Evolutionary conservation across 2,888 invertebrate species (phyloP).

Genomic region (Acleris cristana): DNA sequence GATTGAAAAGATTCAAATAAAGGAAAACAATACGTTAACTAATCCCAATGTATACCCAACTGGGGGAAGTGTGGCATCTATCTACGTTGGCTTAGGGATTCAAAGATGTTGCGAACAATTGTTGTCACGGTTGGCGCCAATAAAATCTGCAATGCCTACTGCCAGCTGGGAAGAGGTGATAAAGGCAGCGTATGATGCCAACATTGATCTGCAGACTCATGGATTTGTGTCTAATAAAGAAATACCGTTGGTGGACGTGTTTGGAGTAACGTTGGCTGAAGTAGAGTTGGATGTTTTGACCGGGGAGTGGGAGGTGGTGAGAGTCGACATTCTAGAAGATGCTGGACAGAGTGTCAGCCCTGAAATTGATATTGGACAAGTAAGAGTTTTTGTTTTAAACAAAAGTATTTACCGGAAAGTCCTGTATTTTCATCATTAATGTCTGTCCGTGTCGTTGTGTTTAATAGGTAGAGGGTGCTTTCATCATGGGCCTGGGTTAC

Average conservation of each 20-base stretch:
- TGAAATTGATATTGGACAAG: conserved; percentile 87
- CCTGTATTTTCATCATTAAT: too few relatives aligned
- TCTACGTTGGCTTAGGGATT: conserved; percentile 83
- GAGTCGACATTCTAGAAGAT: conserved; percentile 88
- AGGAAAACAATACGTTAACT: conserved; percentile 83
- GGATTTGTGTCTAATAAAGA: conserved; percentile 58
- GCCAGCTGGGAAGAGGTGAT: conserved; percentile 82
- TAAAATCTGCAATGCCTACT: conserved; percentile 66
- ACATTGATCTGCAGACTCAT: conserved; percentile 65
- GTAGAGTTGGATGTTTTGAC: conserved; percentile 90
- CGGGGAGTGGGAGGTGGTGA: conserved; percentile 85
- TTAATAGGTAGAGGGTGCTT: conserved; percentile 85
- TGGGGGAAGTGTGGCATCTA: conserved; percentile 87
- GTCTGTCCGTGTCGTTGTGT: too few relatives aligned
- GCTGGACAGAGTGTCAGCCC: conserved; percentile 87
- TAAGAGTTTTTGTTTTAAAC: conserved; percentile 41
- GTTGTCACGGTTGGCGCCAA: conserved; percentile 68
- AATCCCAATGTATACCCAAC: conserved; percentile 86
- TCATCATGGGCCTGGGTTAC: conserved; percentile 86
- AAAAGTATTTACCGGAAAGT: too few relatives aligned
- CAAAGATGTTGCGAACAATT: conserved; percentile 76
- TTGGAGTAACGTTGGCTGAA: conserved; percentile 85
- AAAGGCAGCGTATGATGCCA: conserved; percentile 65
- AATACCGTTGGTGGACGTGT: conserved; percentile 62
- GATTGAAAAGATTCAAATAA: conserved; percentile 85